Base-by-base conservation (phyloP, 2,888 invertebrate genomes). In the Deilephila elpenor region DNA sequence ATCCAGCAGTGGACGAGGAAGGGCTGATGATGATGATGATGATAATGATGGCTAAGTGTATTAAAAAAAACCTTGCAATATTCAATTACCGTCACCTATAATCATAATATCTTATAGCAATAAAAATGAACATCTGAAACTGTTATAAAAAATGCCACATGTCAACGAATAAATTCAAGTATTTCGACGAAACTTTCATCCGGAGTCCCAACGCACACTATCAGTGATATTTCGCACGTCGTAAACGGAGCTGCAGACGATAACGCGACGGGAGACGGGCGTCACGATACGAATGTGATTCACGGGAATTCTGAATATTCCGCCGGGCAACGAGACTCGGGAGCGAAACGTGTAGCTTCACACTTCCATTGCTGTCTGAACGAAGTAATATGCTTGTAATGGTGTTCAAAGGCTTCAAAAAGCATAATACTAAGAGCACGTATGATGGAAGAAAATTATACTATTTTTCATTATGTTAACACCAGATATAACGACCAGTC, bases 261-360 rank as follows among this genome's bases (percentile, higher is more conserved):
- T 88, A 88, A 89, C 86, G 82, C 82, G 84, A 87, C 83, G 78
- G 84, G 86, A 56, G 56, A 19, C 56, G 56, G 56, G 44, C 44
- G 56, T 85, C 87, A 88, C 83, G 85, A 85, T 82, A 80, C 83
- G 82, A 83, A 86, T 84, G 84, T 86, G 86, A 85, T 84, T 82
- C 84, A 82, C 82, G 80, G 80, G 81, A 84, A 79, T 82, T 78
- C 79, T 79, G 80, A 77, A 85, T 84, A 84, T 85, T 83, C 88
- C 84, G 77, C 78, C 82, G 87, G 82, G 84, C 74, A 71, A 70
- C 71, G 59, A 44, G 72, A 75, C 75, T 62, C 79, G 77, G 83
- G 59, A 53, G 59, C 34, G 44, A 44, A n/a, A 53, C 32, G 53
- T 56, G n/a, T 29, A 51, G 20, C n/a, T 34, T 53, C 62, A 34